These are phyloP conservation scores for Neoascia interrupta DNA, from an alignment of 2,888 invertebrate species.

Conservation along the genomic window DNA sequence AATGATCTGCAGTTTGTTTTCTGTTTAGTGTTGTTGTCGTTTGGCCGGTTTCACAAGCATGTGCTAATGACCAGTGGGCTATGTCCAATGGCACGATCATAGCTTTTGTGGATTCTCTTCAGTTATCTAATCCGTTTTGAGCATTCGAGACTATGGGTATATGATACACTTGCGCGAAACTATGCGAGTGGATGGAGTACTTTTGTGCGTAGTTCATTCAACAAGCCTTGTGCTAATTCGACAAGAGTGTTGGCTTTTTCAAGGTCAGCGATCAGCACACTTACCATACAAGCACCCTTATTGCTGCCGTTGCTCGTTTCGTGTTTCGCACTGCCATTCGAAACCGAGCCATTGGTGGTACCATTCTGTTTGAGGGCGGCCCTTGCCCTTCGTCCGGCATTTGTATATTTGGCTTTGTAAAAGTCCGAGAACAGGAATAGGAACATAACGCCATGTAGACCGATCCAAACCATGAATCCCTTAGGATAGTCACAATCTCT, in stretches of 20 bases:
- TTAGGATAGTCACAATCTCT: conserved; percentile 95
- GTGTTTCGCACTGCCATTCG: conserved; percentile 70
- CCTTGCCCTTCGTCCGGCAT: conserved; percentile 73
- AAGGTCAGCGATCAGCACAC: conserved; percentile 72
- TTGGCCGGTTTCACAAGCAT: conserved; percentile 33
- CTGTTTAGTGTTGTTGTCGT: no score
- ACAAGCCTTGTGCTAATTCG: conserved; percentile 7
- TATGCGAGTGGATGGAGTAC: no score
- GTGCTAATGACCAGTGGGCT: conserved; percentile 16
- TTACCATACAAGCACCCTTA: conserved; percentile 86
- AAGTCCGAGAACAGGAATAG: conserved; percentile 96
- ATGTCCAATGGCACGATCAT: no score
- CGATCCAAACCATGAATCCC: conserved; percentile 96
- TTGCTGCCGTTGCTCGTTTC: conserved; percentile 74
- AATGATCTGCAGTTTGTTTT: conserved; percentile 9
- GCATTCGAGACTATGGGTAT: background rate
- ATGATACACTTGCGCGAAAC: background rate
- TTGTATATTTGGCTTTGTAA: conserved; percentile 90
- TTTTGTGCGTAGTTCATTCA: no score
- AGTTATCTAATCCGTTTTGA: conserved; percentile 15
- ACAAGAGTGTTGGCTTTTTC: conserved; percentile 1
- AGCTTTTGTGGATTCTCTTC: background rate
- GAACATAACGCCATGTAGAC: conserved; percentile 95
- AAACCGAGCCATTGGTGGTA: conserved; percentile 45
- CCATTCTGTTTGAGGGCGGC: conserved; percentile 71